Base-by-base conservation (phyloP, 2,888 invertebrate genomes). In the Mythimna albipuncta region DNA sequence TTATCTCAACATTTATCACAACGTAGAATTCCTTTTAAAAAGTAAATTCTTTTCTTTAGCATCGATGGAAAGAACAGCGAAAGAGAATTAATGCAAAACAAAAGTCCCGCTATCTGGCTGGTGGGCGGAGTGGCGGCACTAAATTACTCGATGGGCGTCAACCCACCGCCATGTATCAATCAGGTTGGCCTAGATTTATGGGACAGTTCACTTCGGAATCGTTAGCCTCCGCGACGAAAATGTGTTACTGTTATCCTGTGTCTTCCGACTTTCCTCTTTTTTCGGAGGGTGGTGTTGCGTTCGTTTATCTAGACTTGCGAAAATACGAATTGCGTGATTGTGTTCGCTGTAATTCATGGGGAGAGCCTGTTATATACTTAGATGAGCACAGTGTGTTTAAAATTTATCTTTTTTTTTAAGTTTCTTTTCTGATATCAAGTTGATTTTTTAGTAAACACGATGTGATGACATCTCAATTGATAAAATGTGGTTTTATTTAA, bases 61-160 rank as follows among this genome's bases (percentile, higher is more conserved):
- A 87, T 86, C 86, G 86, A 86, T 86, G 87, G 87, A 88, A 86
- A 84, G 85, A 89, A 91, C 89, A 85, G 81, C 82, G 88, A 92
- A 93, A 93, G 93, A 94, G 94, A 95, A 96, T 95, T 95, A 96
- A 96, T 96, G 96, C 96, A 95, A 96, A 96, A 96, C 96, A 96
- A 96, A 96, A 95, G 95, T 95, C 93, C 87, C 90, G 91, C 90
- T 94, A 95, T 95, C 95, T 93, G 95, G 97, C 92, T 91, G 96
- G 97, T 95, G 97, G 97, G 97, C 95, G 95, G 94, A 94, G 91
- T 96, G 96, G 92, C 96, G 97, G 96, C 97, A 97, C 96, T 97
- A 97, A 97, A 97, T 97, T 97, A 97, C 97, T 94, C 94, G 95
- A 97, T 97, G 97, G 96, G 96, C 96, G 97, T 97, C 96, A 96